Evolutionary conservation across 2,113 vertebrate genomes (phyloP).

Genomic region (Pholis gunnellus): DNA sequence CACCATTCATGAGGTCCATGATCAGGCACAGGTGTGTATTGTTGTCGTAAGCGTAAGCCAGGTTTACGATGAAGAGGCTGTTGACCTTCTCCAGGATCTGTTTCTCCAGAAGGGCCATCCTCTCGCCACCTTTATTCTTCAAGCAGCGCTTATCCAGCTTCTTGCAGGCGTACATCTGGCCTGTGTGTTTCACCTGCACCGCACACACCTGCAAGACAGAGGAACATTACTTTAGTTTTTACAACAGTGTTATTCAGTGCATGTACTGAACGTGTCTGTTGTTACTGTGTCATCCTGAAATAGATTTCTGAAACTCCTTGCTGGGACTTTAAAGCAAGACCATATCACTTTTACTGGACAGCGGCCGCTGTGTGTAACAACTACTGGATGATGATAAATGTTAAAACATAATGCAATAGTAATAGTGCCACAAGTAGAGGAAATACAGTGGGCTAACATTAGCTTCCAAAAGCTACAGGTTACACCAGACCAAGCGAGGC

Average conservation of each 20-base stretch:
- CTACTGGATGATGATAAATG: not conserved
- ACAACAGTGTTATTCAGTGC: not conserved
- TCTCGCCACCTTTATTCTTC: constrained; percentile 92
- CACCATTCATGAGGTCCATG: constrained; percentile 95
- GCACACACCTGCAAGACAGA: constrained; percentile 89
- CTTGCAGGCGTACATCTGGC: constrained; percentile 96
- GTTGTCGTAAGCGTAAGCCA: constrained; percentile 91
- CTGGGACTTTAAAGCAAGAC: not conserved
- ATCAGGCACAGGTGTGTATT: constrained; percentile 92
- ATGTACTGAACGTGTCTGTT: no score
- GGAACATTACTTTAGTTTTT: not conserved
- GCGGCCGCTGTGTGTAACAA: not conserved
- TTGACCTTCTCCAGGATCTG: constrained; percentile 90
- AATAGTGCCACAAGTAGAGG: not conserved
- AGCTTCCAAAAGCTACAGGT: not conserved
- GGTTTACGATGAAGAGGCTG: constrained; percentile 90
- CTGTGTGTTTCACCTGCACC: constrained; percentile 90
- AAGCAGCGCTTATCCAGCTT: constrained; percentile 92
- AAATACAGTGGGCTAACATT: not conserved
- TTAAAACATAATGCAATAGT: not conserved
- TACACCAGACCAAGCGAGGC: not conserved
- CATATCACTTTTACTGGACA: not conserved
- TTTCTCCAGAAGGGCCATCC: constrained; percentile 92
- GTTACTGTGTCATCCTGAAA: not conserved
- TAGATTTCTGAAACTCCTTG: not conserved